Base-by-base conservation (phyloP, 2,888 invertebrate genomes). In the Cheiracanthium punctorium region DNA sequence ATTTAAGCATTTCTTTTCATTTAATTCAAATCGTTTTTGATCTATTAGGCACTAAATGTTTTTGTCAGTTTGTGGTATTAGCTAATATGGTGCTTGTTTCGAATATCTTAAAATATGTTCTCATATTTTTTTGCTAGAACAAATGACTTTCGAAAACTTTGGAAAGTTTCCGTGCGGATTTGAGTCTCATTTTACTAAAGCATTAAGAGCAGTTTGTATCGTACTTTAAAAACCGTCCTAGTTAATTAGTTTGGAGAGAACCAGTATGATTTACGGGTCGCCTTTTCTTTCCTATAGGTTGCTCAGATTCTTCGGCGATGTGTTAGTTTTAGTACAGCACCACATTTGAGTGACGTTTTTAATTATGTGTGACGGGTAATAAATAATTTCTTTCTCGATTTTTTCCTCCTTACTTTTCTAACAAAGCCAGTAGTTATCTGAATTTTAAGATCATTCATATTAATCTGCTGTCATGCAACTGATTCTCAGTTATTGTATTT, bases 291-390 rank as follows among this genome's bases (percentile, higher is more conserved):
- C 32, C 28, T 76, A 76, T 76, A 76, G 69, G 43, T 77, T 67
- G 64, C 77, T 72, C 28, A 43, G 58, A 72, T 77, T 73, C 77
- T 77, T 84, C 77, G 48, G 72, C 52, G 69, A 69, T 74, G 74
- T 84, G 72, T 72, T 72, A 48, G 71, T 64, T 82, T 72, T 64
- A 58, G 77, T 65, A 64, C 67, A 30, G 67, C 41, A 48, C 72
- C 33, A 28, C 70, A 43, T 77, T 84, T 84, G 82, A 84, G 77
- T 84, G 82, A 84, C 82, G 82, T 84, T 84, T 84, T 84, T 84
- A 84, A 84, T 84, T 84, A 84, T 77, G 82, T 33, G 65, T 72
- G 77, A 70, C 73, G 65, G 33, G 81, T 17, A 72, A 77, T 76
- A 84, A 77, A 77, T 73, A 84, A 84, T 64, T 84, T 77, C 41